These are phyloP conservation scores for Trochalopteron elliotii DNA, from an alignment of 2,113 vertebrate genomes.

Conservation along the genomic window DNA sequence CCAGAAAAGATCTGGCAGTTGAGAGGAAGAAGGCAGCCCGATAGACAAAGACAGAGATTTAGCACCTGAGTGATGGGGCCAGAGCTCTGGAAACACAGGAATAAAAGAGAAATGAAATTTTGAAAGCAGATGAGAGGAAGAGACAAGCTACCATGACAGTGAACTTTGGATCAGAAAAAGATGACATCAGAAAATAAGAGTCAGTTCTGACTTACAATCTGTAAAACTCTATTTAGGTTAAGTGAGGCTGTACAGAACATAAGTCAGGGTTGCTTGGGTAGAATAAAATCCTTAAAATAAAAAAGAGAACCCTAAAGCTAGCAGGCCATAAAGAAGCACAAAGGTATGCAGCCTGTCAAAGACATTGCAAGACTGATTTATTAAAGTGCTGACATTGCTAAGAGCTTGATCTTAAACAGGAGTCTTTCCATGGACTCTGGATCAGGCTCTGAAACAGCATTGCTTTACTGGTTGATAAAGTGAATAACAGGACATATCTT, in stretches of 20 bases:
- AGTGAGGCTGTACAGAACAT: neutral
- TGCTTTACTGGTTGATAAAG: neutral
- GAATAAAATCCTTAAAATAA: constrained; percentile 14
- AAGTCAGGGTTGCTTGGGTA: neutral
- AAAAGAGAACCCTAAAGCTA: neutral
- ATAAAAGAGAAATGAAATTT: neutral
- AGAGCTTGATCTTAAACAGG: neutral
- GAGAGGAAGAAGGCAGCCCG: neutral
- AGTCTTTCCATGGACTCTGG: neutral
- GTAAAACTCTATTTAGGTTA: neutral
- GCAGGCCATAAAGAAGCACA: neutral
- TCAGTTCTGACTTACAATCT: neutral
- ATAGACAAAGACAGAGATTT: neutral
- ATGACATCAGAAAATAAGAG: neutral
- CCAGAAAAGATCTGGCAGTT: neutral
- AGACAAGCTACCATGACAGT: neutral
- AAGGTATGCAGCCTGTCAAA: neutral
- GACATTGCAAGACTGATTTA: neutral
- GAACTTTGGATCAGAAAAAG: constrained; percentile 14
- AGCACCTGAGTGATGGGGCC: neutral
- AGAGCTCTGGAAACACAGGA: constrained; percentile 19
- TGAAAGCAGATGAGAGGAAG: neutral
- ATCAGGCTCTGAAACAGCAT: neutral
- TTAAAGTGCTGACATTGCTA: neutral
- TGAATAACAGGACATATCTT: neutral